Evolutionary conservation across 2,888 invertebrate species (phyloP).

Genomic region (Melieria omissa): DNA sequence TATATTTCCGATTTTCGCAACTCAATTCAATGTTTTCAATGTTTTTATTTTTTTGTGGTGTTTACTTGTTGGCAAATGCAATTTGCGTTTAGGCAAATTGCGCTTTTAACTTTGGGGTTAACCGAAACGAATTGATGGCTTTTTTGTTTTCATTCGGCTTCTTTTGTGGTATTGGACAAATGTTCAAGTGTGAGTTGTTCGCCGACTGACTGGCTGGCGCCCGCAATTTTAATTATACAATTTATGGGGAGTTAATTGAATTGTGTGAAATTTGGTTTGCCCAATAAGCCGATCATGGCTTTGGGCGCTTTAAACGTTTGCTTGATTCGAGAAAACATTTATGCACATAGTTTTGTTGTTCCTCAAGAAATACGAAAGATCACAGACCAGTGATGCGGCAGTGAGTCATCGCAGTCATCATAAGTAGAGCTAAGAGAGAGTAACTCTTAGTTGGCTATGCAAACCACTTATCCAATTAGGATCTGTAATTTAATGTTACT

Average conservation of each 20-base stretch:
- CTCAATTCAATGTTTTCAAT: conserved; percentile 46
- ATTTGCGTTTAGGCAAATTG: conserved; percentile 41
- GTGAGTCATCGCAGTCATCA: no score
- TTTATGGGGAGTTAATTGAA: conserved; percentile 54
- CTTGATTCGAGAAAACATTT: no score
- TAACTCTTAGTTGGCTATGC: no score
- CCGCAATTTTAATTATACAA: conserved; percentile 40
- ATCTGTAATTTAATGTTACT: no score
- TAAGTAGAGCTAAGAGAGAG: no score
- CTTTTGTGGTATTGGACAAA: conserved; percentile 8
- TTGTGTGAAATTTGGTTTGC: conserved; percentile 48
- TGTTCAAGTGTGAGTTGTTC: conserved; percentile 18
- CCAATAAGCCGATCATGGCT: no score
- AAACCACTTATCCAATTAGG: no score
- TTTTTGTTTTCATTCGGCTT: conserved; percentile 5
- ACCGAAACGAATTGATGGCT: conserved; percentile 18
- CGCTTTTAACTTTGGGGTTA: conserved; percentile 42
- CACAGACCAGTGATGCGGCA: no score
- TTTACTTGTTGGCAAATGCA: conserved; percentile 47
- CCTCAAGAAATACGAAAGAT: no score
- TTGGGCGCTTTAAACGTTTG: no score
- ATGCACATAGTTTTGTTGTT: no score
- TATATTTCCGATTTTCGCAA: conserved; percentile 60
- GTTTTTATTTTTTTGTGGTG: conserved; percentile 32
- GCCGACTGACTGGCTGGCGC: background rate